Conservation (phyloP, 2,888 invertebrate genomes). For the Palloptera scutellata region DNA sequence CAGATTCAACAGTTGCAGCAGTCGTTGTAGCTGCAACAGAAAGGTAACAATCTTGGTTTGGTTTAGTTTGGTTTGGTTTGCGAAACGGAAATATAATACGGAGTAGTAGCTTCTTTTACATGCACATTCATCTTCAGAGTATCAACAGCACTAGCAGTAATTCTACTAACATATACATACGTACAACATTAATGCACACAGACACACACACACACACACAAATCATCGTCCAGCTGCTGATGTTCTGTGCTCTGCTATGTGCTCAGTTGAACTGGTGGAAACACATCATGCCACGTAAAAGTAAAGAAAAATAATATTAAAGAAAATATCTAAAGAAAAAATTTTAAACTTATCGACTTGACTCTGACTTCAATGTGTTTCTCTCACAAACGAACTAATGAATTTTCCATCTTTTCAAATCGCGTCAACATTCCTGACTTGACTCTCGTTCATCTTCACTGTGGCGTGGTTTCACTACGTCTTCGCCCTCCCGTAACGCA, state of each 20-base stretch:
- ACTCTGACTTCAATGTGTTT: constrained; percentile 30
- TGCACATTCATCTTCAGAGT: constrained; percentile 33
- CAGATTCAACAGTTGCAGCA: background rate
- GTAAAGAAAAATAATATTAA: background rate
- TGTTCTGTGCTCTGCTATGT: background rate
- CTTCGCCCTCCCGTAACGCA: no score
- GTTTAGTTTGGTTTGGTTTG: background rate
- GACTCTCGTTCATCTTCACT: no score
- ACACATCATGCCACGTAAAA: background rate
- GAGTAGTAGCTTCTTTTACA: constrained; percentile 30
- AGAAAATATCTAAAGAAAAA: background rate
- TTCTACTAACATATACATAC: constrained; percentile 15
- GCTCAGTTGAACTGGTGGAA: constrained; percentile 6
- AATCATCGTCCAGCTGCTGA: no score
- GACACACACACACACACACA: constrained; percentile 17
- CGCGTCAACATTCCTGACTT: no score
- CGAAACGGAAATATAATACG: background rate
- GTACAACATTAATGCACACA: constrained; percentile 12
- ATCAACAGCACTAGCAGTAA: constrained; percentile 11
- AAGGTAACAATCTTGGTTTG: constrained; percentile 27
- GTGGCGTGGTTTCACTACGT: no score
- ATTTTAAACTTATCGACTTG: constrained; percentile 23
- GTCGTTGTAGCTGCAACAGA: no score
- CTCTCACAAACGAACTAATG: constrained; percentile 16
- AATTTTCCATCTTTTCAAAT: constrained; percentile 21